Percentiles rank a stretch among this genome's conserved stretches.
Conservation (phyloP, 2,113 vertebrate genomes). For the Otus sunia region DNA sequence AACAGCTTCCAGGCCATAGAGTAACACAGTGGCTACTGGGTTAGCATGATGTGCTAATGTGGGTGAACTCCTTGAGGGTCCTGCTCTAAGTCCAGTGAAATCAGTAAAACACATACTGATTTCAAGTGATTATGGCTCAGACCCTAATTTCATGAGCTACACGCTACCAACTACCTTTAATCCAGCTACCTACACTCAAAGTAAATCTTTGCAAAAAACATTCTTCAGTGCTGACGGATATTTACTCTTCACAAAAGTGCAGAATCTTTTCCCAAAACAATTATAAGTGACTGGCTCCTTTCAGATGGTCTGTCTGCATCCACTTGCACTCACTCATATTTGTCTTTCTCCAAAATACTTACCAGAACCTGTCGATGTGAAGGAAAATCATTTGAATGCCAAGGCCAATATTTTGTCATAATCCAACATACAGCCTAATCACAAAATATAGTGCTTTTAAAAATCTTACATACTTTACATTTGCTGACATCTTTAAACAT, state of each 20-base stretch:
- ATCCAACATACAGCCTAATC: slow-evolving; percentile 30
- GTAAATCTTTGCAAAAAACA: slow-evolving; percentile 16
- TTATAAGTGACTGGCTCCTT: neutral
- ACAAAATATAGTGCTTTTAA: slow-evolving; percentile 61
- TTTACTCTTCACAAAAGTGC: slow-evolving; percentile 51
- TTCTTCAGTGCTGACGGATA: slow-evolving; percentile 41
- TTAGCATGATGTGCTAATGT: neutral
- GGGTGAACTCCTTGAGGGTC: neutral
- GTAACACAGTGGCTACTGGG: accelerated
- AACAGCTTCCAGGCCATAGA: neutral
- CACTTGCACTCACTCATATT: neutral
- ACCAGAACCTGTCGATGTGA: slow-evolving; percentile 36
- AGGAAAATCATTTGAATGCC: neutral
- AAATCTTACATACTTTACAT: slow-evolving; percentile 63
- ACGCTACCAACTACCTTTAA: neutral
- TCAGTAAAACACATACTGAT: neutral
- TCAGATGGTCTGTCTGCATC: neutral
- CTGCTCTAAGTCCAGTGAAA: slow-evolving; percentile 1
- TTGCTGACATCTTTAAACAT: slow-evolving; percentile 31
- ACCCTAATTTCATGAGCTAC: neutral
- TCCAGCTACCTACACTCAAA: neutral
- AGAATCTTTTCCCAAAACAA: slow-evolving; percentile 29
- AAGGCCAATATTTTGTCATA: slow-evolving; percentile 24
- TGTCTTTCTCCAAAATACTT: slow-evolving; percentile 36
- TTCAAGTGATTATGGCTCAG: neutral